Evolutionary conservation across 2,797 vertebrate species (phyloP).

Genomic region (Sphenopsis melanotis): DNA sequence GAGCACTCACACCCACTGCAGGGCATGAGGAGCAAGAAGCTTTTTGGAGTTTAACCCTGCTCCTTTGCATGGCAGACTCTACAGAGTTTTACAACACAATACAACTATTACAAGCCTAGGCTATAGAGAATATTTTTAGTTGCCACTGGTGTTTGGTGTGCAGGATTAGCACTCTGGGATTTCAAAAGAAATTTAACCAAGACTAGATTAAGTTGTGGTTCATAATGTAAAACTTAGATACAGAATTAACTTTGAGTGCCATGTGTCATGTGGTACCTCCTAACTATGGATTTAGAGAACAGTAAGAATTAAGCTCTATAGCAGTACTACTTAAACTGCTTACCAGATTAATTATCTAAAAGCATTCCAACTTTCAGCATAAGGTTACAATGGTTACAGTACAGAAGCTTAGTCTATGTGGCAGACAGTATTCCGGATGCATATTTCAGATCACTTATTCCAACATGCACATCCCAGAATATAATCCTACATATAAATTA

Average conservation of each 20-base stretch:
- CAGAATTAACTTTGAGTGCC: neutral
- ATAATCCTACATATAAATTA: slow-evolving; percentile 74
- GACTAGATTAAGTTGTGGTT: neutral
- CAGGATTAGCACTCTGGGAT: slow-evolving; percentile 74
- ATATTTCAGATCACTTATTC: slow-evolving; percentile 9
- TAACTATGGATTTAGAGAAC: neutral
- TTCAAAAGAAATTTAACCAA: neutral
- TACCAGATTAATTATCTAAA: slow-evolving; percentile 28
- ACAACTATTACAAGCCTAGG: slow-evolving; percentile 56
- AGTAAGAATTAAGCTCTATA: neutral
- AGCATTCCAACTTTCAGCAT: slow-evolving; percentile 55
- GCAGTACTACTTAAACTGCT: neutral
- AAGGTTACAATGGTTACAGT: slow-evolving; percentile 37
- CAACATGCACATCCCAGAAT: slow-evolving; percentile 80
- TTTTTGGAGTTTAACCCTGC: slow-evolving; percentile 15
- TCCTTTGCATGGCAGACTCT: slow-evolving; percentile 5
- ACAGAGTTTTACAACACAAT: slow-evolving; percentile 55
- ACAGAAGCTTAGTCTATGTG: slow-evolving; percentile 35
- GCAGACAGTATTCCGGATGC: slow-evolving; percentile 38
- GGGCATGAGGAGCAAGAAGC: slow-evolving; percentile 27
- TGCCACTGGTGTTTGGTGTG: slow-evolving; percentile 54
- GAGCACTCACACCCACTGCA: neutral
- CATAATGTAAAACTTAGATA: neutral
- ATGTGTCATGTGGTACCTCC: neutral
- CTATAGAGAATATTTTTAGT: slow-evolving; percentile 51